phyloP scores from a whole-genome alignment of 2,113 vertebrate species.

The Microtus richardsoni region DNA sequence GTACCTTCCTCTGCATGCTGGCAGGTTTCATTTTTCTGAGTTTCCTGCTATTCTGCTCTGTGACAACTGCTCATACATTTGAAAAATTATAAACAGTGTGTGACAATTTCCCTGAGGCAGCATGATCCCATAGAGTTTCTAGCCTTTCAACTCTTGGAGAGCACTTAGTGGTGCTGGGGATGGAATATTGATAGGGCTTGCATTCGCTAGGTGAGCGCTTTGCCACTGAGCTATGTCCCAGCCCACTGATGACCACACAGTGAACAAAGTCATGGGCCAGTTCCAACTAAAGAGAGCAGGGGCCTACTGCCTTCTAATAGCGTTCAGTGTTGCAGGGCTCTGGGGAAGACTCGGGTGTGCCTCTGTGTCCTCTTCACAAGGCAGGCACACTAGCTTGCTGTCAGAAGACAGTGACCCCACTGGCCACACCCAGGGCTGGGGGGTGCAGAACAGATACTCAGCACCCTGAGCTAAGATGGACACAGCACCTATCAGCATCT shows the following conservation, averaged over 20 bases:
- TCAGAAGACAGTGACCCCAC: neutral
- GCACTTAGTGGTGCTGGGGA: neutral
- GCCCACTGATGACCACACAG: neutral
- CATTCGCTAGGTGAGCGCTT: neutral
- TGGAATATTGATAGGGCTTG: neutral
- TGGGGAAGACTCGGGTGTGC: neutral
- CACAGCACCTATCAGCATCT: neutral
- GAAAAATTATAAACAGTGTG: neutral
- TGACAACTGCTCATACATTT: neutral
- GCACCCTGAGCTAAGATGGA: neutral
- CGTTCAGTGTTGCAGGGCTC: neutral
- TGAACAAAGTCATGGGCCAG: neutral
- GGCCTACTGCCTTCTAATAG: neutral
- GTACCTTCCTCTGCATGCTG: neutral
- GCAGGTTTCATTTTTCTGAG: neutral
- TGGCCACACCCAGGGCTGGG: neutral
- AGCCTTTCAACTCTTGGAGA: neutral
- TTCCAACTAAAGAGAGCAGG: neutral
- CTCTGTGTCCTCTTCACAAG: neutral
- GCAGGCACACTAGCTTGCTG: neutral
- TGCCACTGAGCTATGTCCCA: neutral
- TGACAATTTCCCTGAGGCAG: neutral
- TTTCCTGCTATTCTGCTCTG: conserved; percentile 15
- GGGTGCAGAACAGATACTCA: neutral
- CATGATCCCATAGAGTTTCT: neutral